These are phyloP conservation scores for Myiagra hebetior DNA, from an alignment of 2,113 vertebrate genomes.

Conservation along the genomic window DNA sequence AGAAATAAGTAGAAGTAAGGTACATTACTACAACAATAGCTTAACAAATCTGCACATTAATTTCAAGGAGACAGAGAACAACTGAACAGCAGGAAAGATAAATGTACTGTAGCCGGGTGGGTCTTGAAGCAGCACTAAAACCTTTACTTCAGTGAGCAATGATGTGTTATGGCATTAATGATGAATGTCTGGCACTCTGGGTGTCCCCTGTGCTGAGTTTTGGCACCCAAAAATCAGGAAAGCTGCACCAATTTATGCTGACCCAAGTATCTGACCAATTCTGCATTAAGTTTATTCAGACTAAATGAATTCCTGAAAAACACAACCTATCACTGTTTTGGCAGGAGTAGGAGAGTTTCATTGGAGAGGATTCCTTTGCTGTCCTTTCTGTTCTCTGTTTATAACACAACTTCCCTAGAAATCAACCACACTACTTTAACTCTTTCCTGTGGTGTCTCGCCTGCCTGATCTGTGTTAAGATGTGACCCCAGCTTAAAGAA, in stretches of 20 bases:
- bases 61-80: not conserved
- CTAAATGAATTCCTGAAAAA: slow-evolving; percentile 3
- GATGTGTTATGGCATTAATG: not conserved
- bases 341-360: not conserved
- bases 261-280: not conserved
- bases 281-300: not conserved
- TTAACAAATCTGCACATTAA: not conserved
- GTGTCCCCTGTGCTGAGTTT: not conserved
- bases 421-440: not conserved
- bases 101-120: not conserved
- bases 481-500: not conserved
- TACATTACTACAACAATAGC: not conserved
- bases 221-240: not conserved
- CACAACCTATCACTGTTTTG: not conserved
- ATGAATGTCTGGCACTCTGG: not conserved
- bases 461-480: not conserved
- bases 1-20: not conserved
- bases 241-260: not conserved
- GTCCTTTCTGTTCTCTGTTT: not conserved
- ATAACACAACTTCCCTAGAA: not conserved
- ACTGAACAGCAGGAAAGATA: not conserved
- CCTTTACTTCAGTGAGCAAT: not conserved
- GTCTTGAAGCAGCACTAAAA: not conserved
- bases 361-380: not conserved
- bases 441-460: not conserved